Base-by-base conservation (phyloP, 2,113 vertebrate species). In the Condylura cristata region DNA sequence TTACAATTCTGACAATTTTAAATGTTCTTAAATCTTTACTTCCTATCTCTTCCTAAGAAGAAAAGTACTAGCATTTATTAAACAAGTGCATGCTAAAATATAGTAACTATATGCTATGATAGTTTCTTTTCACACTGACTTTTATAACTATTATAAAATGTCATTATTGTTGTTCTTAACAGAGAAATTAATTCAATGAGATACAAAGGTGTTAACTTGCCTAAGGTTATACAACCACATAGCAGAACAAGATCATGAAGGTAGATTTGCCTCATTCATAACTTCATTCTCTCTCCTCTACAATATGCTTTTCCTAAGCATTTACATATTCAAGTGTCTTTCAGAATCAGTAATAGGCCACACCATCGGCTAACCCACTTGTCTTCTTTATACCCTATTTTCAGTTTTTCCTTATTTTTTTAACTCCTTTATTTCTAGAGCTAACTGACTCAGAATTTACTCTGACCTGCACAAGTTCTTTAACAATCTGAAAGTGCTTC, bases 61-160 rank as follows among this genome's bases (percentile, higher is more conserved):
- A 88, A 81, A 86, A 63, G 81, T 90, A 82, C 5, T 71, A 63
- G 61, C n/a, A 89, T 90, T 90, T 90, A 86, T 51, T 78, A 95
- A 75, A 70, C 10, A 93, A 72, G 46, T 12, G 51, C 28, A 51
- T 82, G 74, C 28, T 86, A 76, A 48, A 78, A 94, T 46, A 61
- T 26, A 89, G 48, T 68, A 84, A 75, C 60, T 80, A 74, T 24
- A 53, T 70, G 24, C 28, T 75, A 80, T 48, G 86, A 63, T 44
- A 89, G 86, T 71, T 81, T 24, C 51, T 85, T 92, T 89, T 32
- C 56, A 86, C 46, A 48, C 39, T 86, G 78, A 71, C 3, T 8
- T 85, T 66, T 90, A 65, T 60, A 75, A 51, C 16, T 81, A 10
- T 74, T 85, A 96, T 61, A 53, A 4, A n/a, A 79, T 60, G 30